These are phyloP conservation scores for Saccopteryx leptura DNA, from an alignment of 2,113 vertebrate genomes.

Conservation along the genomic window DNA sequence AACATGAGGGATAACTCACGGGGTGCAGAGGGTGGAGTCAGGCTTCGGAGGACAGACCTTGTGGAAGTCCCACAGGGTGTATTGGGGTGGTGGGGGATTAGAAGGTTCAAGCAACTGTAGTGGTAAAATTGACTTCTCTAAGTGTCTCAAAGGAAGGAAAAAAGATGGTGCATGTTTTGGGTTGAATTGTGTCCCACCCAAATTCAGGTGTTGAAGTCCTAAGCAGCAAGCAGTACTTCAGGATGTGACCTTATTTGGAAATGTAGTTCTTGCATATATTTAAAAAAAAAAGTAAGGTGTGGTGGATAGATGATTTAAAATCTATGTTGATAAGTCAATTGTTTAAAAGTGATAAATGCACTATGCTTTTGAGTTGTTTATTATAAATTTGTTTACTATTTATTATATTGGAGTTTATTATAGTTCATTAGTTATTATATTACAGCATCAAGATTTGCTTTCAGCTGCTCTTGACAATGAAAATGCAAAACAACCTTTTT, in stretches of 20 bases:
- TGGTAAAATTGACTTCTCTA: background rate
- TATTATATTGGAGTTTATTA: background rate
- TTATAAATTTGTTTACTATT: too few species aligned
- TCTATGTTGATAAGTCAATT: background rate
- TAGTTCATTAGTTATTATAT: background rate
- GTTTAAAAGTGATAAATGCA: background rate
- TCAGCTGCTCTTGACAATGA: background rate
- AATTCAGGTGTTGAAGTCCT: background rate
- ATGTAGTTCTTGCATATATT: background rate
- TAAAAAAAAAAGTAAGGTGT: background rate
- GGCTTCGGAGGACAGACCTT: background rate
- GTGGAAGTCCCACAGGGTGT: accelerated
- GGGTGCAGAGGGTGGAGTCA: background rate
- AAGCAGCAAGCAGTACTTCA: background rate
- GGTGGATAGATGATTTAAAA: background rate
- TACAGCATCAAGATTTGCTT: background rate
- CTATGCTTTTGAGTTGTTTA: background rate
- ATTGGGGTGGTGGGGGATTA: accelerated
- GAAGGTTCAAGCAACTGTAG: background rate
- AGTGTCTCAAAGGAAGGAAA: background rate
- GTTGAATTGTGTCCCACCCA: background rate
- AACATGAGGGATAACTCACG: accelerated
- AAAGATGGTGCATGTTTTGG: background rate
- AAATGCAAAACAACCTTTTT: too few species aligned
- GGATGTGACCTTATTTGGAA: conserved; percentile 24